These are phyloP conservation scores for Eurosta solidaginis DNA, from an alignment of 1,140 invertebrate species.

Conservation along the genomic window DNA sequence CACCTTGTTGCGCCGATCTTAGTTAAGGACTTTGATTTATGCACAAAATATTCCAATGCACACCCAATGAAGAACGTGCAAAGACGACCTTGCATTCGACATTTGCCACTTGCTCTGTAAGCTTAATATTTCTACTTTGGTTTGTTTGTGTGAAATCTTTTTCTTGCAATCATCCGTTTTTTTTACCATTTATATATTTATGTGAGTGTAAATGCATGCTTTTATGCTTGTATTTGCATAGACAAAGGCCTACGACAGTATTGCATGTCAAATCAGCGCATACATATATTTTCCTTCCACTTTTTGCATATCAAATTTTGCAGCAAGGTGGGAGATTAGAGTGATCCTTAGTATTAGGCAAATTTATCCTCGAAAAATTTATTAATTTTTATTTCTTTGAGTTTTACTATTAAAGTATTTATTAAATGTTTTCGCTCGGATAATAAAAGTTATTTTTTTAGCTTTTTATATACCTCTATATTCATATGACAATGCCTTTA, in stretches of 20 bases:
- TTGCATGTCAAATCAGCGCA: neutral
- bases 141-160: neutral
- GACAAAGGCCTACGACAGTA: neutral
- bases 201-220: neutral
- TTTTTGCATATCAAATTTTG: neutral
- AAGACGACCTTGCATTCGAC: neutral
- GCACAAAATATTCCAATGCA: neutral
- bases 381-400: too few species aligned
- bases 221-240: neutral
- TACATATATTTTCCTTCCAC: neutral
- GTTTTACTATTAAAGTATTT: too few species aligned
- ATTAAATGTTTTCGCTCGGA: too few species aligned
- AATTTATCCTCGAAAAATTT: too few species aligned
- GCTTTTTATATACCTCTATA: too few species aligned
- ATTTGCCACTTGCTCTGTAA: neutral
- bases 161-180: neutral
- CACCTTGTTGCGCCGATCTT: neutral
- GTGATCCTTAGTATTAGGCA: too few species aligned
- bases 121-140: neutral
- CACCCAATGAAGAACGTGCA: neutral
- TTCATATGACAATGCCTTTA: too few species aligned
- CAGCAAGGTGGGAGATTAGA: too few species aligned
- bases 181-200: neutral
- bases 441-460: too few species aligned
- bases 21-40: constrained; percentile 20